Evolutionary conservation across 2,888 invertebrate genomes (phyloP).

Genomic region (Liodrosophila aerea): DNA sequence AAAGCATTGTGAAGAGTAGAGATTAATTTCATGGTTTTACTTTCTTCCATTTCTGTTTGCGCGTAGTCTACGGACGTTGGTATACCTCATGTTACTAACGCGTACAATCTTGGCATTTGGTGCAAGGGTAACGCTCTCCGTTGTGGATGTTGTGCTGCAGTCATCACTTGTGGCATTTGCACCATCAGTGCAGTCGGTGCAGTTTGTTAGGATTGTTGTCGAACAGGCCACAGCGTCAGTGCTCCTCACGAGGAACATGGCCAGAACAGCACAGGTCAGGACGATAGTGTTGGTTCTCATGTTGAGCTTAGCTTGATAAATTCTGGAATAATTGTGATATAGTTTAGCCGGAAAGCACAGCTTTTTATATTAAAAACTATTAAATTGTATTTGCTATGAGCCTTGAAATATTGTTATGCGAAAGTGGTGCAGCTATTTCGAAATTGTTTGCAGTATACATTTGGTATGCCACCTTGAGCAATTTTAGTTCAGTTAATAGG

Average conservation of each 20-base stretch:
- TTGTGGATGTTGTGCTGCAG: slow-evolving; percentile 29
- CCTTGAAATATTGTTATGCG: no score
- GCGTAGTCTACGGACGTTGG: slow-evolving; percentile 16
- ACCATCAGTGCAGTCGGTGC: slow-evolving; percentile 26
- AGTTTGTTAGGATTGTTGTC: slow-evolving; percentile 13
- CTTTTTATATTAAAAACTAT: no score
- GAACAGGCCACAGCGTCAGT: slow-evolving; percentile 32
- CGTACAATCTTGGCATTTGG: background rate
- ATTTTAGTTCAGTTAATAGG: no score
- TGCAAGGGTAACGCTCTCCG: slow-evolving; percentile 1
- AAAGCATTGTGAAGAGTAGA: no score
- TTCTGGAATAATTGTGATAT: slow-evolving; percentile 7
- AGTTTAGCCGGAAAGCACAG: no score
- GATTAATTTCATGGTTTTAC: no score
- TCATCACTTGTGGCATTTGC: slow-evolving; percentile 6
- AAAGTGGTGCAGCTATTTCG: no score
- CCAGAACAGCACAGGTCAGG: slow-evolving; percentile 21
- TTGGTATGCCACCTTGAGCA: no score
- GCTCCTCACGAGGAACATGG: slow-evolving; percentile 13
- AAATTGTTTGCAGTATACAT: no score
- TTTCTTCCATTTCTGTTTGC: slow-evolving; percentile 5
- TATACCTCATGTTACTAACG: slow-evolving; percentile 11
- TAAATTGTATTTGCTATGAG: no score
- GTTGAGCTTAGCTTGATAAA: background rate
- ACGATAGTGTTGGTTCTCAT: slow-evolving; percentile 29